These are phyloP conservation scores for Pegoplata infirma DNA, from an alignment of 2,888 invertebrate genomes.

Conservation along the genomic window DNA sequence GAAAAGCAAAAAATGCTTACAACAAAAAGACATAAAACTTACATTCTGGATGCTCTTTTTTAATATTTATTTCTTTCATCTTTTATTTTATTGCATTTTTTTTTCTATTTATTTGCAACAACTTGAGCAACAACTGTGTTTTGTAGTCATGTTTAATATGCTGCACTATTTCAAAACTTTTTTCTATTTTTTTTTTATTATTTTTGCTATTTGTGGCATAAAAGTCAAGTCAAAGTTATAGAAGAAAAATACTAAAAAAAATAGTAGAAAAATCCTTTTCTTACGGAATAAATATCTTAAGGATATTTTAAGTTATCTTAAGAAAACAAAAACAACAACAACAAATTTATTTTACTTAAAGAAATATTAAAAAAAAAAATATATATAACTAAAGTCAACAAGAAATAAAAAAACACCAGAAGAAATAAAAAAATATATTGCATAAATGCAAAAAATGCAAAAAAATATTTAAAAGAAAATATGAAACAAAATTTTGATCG, in stretches of 20 bases:
- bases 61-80: slow-evolving; percentile 8
- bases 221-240: slow-evolving; percentile 45
- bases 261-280: slow-evolving; percentile 28
- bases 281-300: slow-evolving; percentile 42
- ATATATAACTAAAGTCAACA: slow-evolving; percentile 35
- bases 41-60: background rate
- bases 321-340: slow-evolving; percentile 42
- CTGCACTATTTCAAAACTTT: slow-evolving; percentile 38
- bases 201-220: slow-evolving; percentile 36
- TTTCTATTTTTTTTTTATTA: background rate
- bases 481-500: background rate
- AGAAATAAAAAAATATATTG: background rate
- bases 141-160: slow-evolving; percentile 31
- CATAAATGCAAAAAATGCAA: slow-evolving; percentile 20
- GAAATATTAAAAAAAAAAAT: slow-evolving; percentile 19
- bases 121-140: slow-evolving; percentile 50
- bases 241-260: slow-evolving; percentile 28
- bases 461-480: slow-evolving; percentile 16
- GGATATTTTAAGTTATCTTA: slow-evolving; percentile 58
- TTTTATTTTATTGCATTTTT: background rate
- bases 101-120: slow-evolving; percentile 40
- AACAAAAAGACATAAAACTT: background rate
- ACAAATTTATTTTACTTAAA: slow-evolving; percentile 28
- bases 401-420: background rate
- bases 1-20: background rate